Conservation (phyloP, 2,888 invertebrate genomes). For the Ectemnius lituratus region DNA sequence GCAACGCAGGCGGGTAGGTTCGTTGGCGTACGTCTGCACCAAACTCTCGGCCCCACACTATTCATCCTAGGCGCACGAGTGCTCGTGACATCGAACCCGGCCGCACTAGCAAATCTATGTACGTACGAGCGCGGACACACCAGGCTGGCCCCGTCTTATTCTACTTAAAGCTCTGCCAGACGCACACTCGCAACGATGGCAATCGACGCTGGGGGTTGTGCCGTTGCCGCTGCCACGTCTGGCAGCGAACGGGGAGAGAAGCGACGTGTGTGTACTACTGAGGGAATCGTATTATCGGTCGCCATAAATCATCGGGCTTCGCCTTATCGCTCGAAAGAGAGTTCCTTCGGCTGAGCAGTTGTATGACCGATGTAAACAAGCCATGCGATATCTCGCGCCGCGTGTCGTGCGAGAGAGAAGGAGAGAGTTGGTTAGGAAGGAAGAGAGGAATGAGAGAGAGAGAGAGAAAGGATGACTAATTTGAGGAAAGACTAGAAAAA, state of each 20-base stretch:
- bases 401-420: constrained; percentile 3
- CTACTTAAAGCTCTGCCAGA: background rate
- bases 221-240: background rate
- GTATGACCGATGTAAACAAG: constrained; percentile 63
- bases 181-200: background rate
- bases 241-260: constrained; percentile 7
- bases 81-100: constrained; percentile 3
- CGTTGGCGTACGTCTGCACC: too few relatives aligned
- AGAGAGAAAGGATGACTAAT: too few relatives aligned
- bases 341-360: constrained; percentile 53
- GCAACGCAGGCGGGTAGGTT: too few relatives aligned
- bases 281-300: constrained; percentile 48
- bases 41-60: too few relatives aligned
- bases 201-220: background rate
- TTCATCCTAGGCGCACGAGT: background rate
- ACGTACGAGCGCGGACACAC: too few relatives aligned
- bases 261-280: background rate
- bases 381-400: constrained; percentile 38
- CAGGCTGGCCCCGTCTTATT: background rate
- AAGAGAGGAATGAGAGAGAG: background rate
- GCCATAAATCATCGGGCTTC: constrained; percentile 61
- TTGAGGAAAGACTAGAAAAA: background rate
- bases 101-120: background rate
- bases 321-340: constrained; percentile 61
- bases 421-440: background rate